A percentile compares a stretch with the other conserved stretches of the same genome.
Conservation (phyloP, 2,888 invertebrate species). For the Papilio elwesi region DNA sequence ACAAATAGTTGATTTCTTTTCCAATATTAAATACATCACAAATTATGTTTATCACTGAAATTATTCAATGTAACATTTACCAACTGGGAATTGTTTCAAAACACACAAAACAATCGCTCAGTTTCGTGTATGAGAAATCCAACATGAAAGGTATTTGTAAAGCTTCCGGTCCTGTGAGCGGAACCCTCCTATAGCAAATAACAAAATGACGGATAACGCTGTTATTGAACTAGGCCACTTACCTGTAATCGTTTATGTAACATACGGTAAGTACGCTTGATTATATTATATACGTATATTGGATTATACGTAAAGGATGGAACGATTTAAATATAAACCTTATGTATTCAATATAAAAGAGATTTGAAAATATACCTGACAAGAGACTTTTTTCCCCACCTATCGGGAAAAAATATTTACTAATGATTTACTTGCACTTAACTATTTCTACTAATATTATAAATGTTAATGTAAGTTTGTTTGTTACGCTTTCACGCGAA, state of each 20-base stretch:
- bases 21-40: too few species aligned
- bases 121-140: background rate
- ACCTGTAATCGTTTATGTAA: background rate
- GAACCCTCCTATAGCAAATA: background rate
- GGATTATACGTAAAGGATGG: too few species aligned
- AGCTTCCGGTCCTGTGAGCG: background rate
- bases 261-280: background rate
- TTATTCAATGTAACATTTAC: background rate
- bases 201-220: conserved; percentile 6
- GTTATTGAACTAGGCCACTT: conserved; percentile 2
- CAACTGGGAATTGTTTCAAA: background rate
- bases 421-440: too few species aligned
- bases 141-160: conserved; percentile 1
- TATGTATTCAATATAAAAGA: too few species aligned
- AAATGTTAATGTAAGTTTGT: too few species aligned
- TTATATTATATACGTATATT: background rate
- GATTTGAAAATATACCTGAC: too few species aligned
- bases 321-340: too few species aligned
- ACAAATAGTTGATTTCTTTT: too few species aligned
- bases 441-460: too few species aligned
- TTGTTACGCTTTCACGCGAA: too few species aligned
- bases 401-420: too few species aligned
- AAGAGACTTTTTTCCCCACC: too few species aligned
- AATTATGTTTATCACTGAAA: background rate
- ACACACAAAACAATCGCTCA: background rate